Base-by-base conservation (phyloP, 2,113 vertebrate species). In the Tetrao urogallus region DNA sequence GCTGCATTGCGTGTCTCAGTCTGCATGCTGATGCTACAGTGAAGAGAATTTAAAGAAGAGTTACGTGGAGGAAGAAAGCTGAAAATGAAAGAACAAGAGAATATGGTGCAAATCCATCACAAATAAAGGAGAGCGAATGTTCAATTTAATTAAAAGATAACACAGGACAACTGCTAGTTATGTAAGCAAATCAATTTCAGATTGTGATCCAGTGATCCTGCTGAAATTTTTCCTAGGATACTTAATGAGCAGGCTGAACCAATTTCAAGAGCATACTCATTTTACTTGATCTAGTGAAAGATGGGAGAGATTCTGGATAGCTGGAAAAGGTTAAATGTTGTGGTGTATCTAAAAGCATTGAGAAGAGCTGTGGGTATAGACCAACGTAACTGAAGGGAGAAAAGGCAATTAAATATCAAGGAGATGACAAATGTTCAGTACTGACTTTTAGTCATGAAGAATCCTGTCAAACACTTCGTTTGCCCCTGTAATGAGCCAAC, bases 381-480 rank as follows among this genome's bases (percentile, higher is more conserved):
- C 36, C 75, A 86, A 22, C 20, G 58, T 65, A 82, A 66, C 18
- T 27, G 45, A 30, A 86, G 21, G n/a, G 10, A 10, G 52, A 43
- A 80, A 47, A 13, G 0, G 7, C 16, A 13, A 57, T 88, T 72
- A 80, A 58, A 42, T 85, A 56, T 38, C n/a, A 73, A 58, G 45
- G 54, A 76, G 10, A 22, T 80, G 11, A 70, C 61, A 69, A 69
- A 75, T 73, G 14, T 70, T 13, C n/a, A 63, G 3, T 82, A 70
- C 22, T 52, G 50, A 60, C 27, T 82, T 21, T 42, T 81, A 87
- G 54, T 76, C 36, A 79, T 76, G 82, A 79, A 92, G 89, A 76
- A 61, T 50, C n/a, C 20, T 5, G 1, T 82, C 42, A 75, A 48
- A 60, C 16, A 4, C 8, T 92, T 85, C 16, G n/a, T 82, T 82